Conservation (phyloP, 2,888 invertebrate species). For the Spilosoma lubricipeda region DNA sequence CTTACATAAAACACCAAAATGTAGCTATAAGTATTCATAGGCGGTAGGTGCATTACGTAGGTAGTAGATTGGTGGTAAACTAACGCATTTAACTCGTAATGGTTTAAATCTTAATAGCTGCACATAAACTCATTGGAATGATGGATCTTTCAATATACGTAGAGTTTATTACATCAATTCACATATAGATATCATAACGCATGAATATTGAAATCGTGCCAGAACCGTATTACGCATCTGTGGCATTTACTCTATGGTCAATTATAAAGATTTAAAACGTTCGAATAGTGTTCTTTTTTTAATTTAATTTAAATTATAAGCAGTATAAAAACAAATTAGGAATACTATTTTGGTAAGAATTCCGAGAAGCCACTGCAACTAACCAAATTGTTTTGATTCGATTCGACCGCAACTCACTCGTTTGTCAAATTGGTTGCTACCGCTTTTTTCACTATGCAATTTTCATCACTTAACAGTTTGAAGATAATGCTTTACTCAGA, state of each 20-base stretch:
- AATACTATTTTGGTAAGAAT: conserved; percentile 54
- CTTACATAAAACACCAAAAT: too few species aligned
- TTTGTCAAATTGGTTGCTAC: conserved; percentile 68
- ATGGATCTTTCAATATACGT: conserved; percentile 42
- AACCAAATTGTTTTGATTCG: conserved; percentile 62
- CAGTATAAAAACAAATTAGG: conserved; percentile 46
- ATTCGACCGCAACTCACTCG: conserved; percentile 63
- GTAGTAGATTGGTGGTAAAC: neutral
- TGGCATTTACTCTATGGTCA: conserved; percentile 10
- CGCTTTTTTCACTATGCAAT: conserved; percentile 33
- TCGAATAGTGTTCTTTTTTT: conserved; percentile 26
- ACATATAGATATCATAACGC: conserved; percentile 41
- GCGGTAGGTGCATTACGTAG: neutral
- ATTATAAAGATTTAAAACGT: conserved; percentile 41
- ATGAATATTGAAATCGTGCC: conserved; percentile 47
- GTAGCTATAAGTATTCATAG: neutral
- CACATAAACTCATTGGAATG: conserved; percentile 30
- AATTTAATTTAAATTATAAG: conserved; percentile 23
- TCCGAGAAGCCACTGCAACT: conserved; percentile 55
- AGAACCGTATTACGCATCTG: conserved; percentile 33
- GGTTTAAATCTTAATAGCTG: conserved; percentile 22
- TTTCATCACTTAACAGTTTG: conserved; percentile 22
- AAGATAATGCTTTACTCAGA: conserved; percentile 5
- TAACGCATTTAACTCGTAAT: conserved; percentile 16
- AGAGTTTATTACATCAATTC: conserved; percentile 45